A percentile compares a stretch with the other conserved stretches of the same genome.
Evolutionary conservation across 2,888 invertebrate species (phyloP).

Genomic region (Dryobota labecula): DNA sequence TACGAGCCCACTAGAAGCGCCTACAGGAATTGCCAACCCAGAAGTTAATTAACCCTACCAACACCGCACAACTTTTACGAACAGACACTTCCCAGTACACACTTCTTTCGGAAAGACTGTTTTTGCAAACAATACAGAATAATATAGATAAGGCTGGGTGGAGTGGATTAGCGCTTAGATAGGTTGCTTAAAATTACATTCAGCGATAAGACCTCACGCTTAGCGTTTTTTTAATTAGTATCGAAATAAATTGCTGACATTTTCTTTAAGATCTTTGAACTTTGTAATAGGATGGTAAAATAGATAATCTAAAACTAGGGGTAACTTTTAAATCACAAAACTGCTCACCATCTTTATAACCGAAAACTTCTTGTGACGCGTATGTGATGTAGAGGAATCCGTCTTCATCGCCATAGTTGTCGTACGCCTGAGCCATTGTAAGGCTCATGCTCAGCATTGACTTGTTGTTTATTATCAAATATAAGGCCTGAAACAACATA

Average conservation of each 20-base stretch:
- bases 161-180: background rate
- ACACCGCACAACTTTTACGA: background rate
- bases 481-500: constrained; percentile 91
- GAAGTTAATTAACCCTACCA: background rate
- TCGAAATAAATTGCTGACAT: background rate
- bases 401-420: constrained; percentile 94
- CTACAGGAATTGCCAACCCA: too few relatives aligned
- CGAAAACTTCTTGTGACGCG: constrained; percentile 97
- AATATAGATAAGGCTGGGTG: constrained; percentile 17
- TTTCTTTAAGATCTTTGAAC: background rate
- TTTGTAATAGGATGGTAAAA: background rate
- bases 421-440: constrained; percentile 95
- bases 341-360: constrained; percentile 87
- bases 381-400: constrained; percentile 97
- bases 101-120: background rate
- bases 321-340: constrained; percentile 1
- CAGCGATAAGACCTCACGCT: background rate
- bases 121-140: background rate
- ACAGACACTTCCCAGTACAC: background rate
- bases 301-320: too few relatives aligned
- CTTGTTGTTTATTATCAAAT: constrained; percentile 95
- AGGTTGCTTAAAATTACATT: constrained; percentile 1
- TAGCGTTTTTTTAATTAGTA: too few relatives aligned
- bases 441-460: constrained; percentile 95
- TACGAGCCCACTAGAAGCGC: too few relatives aligned